These are phyloP conservation scores for Mythimna vitellina DNA, from an alignment of 2,888 invertebrate genomes.

Conservation along the genomic window DNA sequence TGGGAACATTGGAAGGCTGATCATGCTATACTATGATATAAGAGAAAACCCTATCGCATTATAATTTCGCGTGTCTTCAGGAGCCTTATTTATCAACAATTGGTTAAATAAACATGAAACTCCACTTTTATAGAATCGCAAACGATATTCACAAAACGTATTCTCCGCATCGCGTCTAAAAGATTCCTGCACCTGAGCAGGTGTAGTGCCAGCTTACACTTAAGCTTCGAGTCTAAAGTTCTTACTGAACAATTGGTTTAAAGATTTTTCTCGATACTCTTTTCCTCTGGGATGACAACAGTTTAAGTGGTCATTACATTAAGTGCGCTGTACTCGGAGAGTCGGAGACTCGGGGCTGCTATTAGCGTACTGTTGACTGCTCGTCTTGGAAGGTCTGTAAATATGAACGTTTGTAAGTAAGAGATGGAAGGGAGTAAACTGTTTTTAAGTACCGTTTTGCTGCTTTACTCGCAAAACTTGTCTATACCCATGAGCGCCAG, in stretches of 20 bases:
- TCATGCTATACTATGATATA: too few relatives aligned
- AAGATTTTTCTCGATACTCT: conserved; percentile 44
- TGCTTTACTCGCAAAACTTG: background rate
- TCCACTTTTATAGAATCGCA: background rate
- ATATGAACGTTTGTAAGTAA: background rate
- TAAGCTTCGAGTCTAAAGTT: conserved; percentile 27
- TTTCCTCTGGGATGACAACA: conserved; percentile 22
- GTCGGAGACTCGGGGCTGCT: background rate
- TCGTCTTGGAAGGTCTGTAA: conserved; percentile 3
- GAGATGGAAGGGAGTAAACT: background rate
- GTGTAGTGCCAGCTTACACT: conserved; percentile 24
- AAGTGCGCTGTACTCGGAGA: conserved; percentile 16
- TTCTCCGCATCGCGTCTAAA: conserved; percentile 9
- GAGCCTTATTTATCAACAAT: too few relatives aligned
- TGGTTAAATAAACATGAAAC: too few relatives aligned
- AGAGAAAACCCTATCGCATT: too few relatives aligned
- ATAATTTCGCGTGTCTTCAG: too few relatives aligned
- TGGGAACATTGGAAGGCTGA: too few relatives aligned
- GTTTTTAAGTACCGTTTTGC: background rate
- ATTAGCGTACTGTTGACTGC: conserved; percentile 14
- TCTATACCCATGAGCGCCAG: too few relatives aligned
- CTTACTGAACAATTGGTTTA: conserved; percentile 47
- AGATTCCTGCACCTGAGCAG: conserved; percentile 37
- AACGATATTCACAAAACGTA: conserved; percentile 22
- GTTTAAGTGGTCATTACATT: conserved; percentile 35